These are phyloP conservation scores for Drosophila limbata DNA, from an alignment of 2,888 invertebrate genomes.

Conservation along the genomic window DNA sequence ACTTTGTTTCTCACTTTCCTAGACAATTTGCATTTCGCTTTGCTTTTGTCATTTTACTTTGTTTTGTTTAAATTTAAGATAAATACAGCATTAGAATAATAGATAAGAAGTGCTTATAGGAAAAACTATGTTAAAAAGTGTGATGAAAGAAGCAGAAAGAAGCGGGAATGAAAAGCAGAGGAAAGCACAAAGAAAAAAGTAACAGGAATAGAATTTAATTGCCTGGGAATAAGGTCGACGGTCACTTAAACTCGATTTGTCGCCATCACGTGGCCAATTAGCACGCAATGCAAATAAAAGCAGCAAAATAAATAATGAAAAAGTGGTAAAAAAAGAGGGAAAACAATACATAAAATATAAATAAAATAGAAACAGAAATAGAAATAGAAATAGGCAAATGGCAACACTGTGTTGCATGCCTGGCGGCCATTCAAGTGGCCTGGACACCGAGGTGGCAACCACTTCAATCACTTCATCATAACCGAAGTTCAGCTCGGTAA, in stretches of 20 bases:
- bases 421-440: constrained; percentile 59
- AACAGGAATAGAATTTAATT: constrained; percentile 27
- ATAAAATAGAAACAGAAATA: constrained; percentile 18
- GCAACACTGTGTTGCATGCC: constrained; percentile 71
- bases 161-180: constrained; percentile 2
- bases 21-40: not conserved
- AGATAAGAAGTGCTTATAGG: too few species aligned
- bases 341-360: constrained; percentile 55
- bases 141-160: not conserved
- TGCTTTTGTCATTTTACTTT: too few species aligned
- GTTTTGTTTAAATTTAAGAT: too few species aligned
- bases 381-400: constrained; percentile 40
- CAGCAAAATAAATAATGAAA: constrained; percentile 17
- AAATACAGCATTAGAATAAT: too few species aligned
- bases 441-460: too few species aligned
- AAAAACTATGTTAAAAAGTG: too few species aligned
- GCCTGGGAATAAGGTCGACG: constrained; percentile 25
- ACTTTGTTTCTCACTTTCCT: not conserved
- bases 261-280: constrained; percentile 78
- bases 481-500: constrained; percentile 18
- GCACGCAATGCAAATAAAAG: constrained; percentile 71
- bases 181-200: constrained; percentile 4
- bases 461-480: constrained; percentile 80
- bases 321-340: constrained; percentile 19
- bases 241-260: constrained; percentile 76